Base-by-base conservation (phyloP, 2,888 invertebrate genomes). In the Trichogramma evanescens region DNA sequence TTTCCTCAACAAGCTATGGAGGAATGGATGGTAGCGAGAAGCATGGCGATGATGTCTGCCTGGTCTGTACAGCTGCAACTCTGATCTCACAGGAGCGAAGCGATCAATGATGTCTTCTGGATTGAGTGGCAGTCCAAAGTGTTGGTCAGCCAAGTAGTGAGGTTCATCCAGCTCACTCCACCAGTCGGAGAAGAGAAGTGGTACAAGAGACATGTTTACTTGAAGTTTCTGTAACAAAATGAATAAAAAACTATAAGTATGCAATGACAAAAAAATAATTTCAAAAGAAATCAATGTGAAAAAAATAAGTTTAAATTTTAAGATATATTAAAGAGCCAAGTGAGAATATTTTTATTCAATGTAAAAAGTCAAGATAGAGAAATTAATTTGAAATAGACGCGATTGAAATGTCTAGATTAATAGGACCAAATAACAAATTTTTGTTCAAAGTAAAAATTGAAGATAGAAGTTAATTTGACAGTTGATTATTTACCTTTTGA, bases 161-260 rank as follows among this genome's bases (percentile, higher is more conserved):
- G 89, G 88, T 66, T 87, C 82, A 42, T 83, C 86, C 74, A 84
- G 82, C 72, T 90, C 89, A 73, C 90, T 89, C 90, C 89, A 91
- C 89, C 90, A 90, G 75, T 91, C 89, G 65, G 90, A 89, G 80
- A 88, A 91, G 78, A 89, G 80, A 78, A 90, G 81, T 66, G 91
- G 91, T 67, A 89, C 86, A 77, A 89, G 82, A 74, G 91, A 90
- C 91, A 91, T 91, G 81, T 83, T 69, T 9, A 5, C 26, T 39
- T 43, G 7, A 38, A 26, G 26, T 26, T 42, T 53, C 54, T 58
- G 54, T 40, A 54, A 55, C n/a, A 7, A 54, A 48, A 48, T 43
- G 13, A 4, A 9, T 39, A 45, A 26, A 10, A 48, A 45, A 43
- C 8, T 5, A 40, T 48, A 46, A 9, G 41, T 52, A 39, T 41